Conservation (phyloP, 2,888 invertebrate genomes). For the Agrochola litura region DNA sequence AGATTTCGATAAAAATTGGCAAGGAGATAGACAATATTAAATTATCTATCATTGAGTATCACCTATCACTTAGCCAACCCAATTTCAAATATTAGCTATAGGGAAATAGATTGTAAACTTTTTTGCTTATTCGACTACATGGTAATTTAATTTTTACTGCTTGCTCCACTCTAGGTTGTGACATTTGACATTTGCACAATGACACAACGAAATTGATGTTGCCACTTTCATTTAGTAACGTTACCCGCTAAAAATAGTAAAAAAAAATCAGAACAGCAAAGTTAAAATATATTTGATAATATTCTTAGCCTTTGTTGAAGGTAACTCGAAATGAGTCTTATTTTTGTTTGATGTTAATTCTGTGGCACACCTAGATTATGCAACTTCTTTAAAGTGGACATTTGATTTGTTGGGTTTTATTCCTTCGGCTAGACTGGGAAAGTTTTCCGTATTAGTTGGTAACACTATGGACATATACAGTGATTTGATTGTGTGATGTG, state of each 20-base stretch:
- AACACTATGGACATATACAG: not conserved
- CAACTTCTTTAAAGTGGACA: not conserved
- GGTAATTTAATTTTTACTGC: not conserved
- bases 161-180: conserved; percentile 11
- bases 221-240: not conserved
- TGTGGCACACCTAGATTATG: too few relatives aligned
- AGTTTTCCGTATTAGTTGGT: not conserved
- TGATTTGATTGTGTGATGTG: conserved; percentile 42
- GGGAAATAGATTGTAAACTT: not conserved
- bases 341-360: not conserved
- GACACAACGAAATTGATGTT: conserved; percentile 15
- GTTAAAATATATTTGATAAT: too few relatives aligned
- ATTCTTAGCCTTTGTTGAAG: not conserved
- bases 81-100: too few relatives aligned
- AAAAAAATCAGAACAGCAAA: too few relatives aligned
- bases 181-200: conserved; percentile 32
- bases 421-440: not conserved
- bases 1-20: too few relatives aligned
- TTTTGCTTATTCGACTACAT: not conserved
- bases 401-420: not conserved
- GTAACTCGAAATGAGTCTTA: not conserved
- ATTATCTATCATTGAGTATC: too few relatives aligned
- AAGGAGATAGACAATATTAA: too few relatives aligned
- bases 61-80: too few relatives aligned
- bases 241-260: not conserved